Conservation (phyloP, 2,888 invertebrate species). For the Drosophila ustulata region DNA sequence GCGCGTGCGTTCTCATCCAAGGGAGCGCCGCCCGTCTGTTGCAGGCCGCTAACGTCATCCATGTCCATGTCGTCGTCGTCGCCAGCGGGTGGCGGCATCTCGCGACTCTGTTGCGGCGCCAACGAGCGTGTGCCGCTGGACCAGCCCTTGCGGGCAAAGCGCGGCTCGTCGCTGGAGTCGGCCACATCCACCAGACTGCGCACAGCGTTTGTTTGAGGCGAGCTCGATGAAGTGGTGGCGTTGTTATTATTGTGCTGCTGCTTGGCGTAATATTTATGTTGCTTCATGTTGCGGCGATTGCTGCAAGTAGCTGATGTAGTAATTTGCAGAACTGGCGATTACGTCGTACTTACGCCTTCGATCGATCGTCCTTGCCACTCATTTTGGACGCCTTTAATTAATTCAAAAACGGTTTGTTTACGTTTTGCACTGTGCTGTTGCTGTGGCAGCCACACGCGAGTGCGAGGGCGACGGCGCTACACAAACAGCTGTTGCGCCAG, state of each 20-base stretch:
- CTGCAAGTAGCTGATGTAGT: conserved; percentile 39
- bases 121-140: conserved; percentile 55
- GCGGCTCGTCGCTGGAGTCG: conserved; percentile 83
- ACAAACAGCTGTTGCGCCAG: neutral
- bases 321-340: conserved; percentile 18
- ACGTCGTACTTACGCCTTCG: conserved; percentile 78
- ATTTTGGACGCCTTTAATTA: conserved; percentile 48
- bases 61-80: conserved; percentile 30
- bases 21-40: conserved; percentile 49
- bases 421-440: conserved; percentile 33
- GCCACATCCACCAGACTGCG: conserved; percentile 83
- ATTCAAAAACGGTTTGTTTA: conserved; percentile 52
- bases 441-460: conserved; percentile 20
- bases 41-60: conserved; percentile 17
- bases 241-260: conserved; percentile 51
- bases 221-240: conserved; percentile 75
- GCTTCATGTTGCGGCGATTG: conserved; percentile 82
- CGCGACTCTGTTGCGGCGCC: conserved; percentile 61
- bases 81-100: conserved; percentile 59
- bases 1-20: conserved; percentile 75
- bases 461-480: neutral
- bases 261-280: conserved; percentile 63
- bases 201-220: conserved; percentile 67
- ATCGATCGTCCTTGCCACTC: conserved; percentile 83
- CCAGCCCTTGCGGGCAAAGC: conserved; percentile 74